These are phyloP conservation scores for Cephonodes hylas DNA, from an alignment of 2,888 invertebrate species.

Conservation along the genomic window DNA sequence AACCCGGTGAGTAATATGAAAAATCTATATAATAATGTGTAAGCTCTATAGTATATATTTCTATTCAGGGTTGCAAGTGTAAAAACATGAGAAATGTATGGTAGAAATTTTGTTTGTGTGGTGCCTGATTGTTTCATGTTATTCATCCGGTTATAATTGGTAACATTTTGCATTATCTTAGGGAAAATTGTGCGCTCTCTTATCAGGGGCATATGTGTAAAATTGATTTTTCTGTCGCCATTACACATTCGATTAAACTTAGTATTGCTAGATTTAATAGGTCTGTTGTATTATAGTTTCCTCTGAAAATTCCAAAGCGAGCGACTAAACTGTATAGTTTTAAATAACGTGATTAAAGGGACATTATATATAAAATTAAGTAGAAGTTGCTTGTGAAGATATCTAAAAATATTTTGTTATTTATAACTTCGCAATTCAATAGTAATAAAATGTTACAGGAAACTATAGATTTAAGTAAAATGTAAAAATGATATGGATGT, in stretches of 20 bases:
- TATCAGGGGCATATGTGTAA: background rate
- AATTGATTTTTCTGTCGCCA: background rate
- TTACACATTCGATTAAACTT: background rate
- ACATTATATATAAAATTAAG: background rate
- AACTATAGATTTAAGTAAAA: no score
- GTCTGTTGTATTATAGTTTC: background rate
- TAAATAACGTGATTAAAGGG: background rate
- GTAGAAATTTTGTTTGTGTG: slow-evolving; percentile 26
- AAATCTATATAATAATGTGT: background rate
- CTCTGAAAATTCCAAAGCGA: background rate
- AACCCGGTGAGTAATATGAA: background rate
- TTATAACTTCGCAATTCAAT: background rate
- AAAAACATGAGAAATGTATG: slow-evolving; percentile 10
- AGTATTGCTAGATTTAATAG: background rate
- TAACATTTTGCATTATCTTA: background rate
- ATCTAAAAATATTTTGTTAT: no score
- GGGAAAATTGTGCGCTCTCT: background rate
- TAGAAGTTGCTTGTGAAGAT: no score
- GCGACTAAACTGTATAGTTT: background rate
- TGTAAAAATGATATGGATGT: background rate
- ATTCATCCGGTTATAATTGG: background rate
- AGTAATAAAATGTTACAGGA: no score
- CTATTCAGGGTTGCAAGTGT: background rate
- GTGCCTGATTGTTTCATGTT: background rate
- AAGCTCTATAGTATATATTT: background rate